Percentiles rank a stretch among this genome's conserved stretches.
phyloP scores from a whole-genome alignment of 1,140 invertebrate species.

The Procambarus virginalis region DNA sequence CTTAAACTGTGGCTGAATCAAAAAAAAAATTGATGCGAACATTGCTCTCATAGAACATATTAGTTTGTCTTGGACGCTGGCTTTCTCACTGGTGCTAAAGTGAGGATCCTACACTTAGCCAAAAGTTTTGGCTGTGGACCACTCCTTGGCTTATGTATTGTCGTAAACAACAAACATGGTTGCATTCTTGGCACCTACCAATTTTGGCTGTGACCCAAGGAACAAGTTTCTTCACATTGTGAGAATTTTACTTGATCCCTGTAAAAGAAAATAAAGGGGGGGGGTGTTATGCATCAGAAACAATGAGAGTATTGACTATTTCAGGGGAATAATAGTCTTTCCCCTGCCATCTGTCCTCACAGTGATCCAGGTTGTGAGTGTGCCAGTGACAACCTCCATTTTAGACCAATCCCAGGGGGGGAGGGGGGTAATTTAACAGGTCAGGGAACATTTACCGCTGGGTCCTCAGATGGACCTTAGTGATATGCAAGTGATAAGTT shows the following conservation, averaged over 20 bases:
- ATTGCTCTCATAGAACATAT: conserved; percentile 2
- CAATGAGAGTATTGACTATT: neutral
- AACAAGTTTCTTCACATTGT: conserved; percentile 12
- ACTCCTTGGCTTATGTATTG: conserved; percentile 6
- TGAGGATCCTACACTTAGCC: neutral
- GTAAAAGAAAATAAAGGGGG: neutral
- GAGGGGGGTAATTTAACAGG: neutral
- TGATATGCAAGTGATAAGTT: conserved; percentile 14
- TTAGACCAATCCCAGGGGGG: neutral
- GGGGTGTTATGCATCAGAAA: neutral
- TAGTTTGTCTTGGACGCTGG: neutral
- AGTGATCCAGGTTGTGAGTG: conserved; percentile 29
- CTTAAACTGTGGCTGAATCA: conserved; percentile 15
- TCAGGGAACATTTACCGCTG: conserved; percentile 11
- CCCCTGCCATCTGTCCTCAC: conserved; percentile 22
- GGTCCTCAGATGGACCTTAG: neutral
- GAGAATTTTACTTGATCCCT: conserved; percentile 4
- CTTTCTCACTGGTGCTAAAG: conserved; percentile 1
- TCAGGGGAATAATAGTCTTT: neutral
- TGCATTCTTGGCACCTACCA: conserved; percentile 30
- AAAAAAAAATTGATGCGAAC: neutral
- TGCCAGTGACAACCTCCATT: conserved; percentile 2
- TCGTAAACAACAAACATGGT: conserved; percentile 24
- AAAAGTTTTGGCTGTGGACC: neutral
- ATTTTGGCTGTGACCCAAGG: conserved; percentile 31